Evolutionary conservation across 2,888 invertebrate species (phyloP), one percentile per base, ranked within the genome.

Genomic region (Leuctra nigra): DNA sequence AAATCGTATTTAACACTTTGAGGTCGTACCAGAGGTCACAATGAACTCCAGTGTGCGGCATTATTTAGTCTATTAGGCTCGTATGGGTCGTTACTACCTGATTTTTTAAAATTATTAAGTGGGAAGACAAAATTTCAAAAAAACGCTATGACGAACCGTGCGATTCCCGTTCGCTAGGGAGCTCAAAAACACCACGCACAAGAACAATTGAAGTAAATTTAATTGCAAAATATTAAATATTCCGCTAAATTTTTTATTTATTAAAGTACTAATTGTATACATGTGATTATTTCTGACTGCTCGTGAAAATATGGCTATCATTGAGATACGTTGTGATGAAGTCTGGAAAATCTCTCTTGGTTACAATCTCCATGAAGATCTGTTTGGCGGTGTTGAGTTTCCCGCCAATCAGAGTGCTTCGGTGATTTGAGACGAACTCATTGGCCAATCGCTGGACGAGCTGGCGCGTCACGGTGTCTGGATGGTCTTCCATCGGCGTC

Each of bases 251-350:
- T 29, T 29, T 7, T 29, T 29, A n/a, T n/a, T n/a, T n/a, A n/a
- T 29, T 11, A 29, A 29, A 29, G 11, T 29, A 29, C 11, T 29
- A 6, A 11, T 11, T 29, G n/a, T n/a, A 29, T 11, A 29, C 6
- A 29, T 29, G 6, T 29, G 29, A 7, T 29, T 11, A 29, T 11
- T 29, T 11, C 29, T 29, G 11, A 6, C 7, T 29, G 11, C 11
- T 29, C 11, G 39, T 38, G 48, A 57, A 58, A 2, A 39, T 39
- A 7, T 38, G 39, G 11, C 23, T 38, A 16, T 81, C 79, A 62
- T 80, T 81, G 1, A 83, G 68, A 65, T 77, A 81, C 14, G 75
- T 80, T 0, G 86, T 86, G 53, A 86, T 79, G 66, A 83, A 86
- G 61, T 84, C 82, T 0, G 82, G 81, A 14, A 82, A 79, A 53